Evolutionary conservation across 2,888 invertebrate species (phyloP).

Genomic region (Dinocampus coccinellae): DNA sequence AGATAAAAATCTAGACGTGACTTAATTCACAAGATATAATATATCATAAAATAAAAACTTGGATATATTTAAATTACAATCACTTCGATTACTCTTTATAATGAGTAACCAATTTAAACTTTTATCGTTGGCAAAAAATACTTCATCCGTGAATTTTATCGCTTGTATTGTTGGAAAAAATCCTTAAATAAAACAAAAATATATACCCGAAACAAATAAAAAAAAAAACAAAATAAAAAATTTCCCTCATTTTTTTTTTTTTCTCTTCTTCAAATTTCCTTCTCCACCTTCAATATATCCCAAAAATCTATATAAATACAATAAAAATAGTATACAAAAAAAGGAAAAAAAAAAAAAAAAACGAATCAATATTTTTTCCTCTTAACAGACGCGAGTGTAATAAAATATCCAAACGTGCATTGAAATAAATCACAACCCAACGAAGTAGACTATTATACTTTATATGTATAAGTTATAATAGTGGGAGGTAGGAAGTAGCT

Average conservation of each 20-base stretch:
- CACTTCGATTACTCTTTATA: neutral
- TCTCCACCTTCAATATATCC: too few species aligned
- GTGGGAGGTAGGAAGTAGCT: conserved; percentile 3
- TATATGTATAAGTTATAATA: neutral
- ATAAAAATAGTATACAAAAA: too few species aligned
- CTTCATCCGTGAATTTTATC: neutral
- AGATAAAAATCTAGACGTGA: too few species aligned
- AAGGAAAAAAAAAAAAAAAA: too few species aligned
- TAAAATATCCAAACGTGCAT: neutral
- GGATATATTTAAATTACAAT: neutral
- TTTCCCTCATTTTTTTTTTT: too few species aligned
- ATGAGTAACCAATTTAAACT: conserved; percentile 1
- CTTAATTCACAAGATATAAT: too few species aligned
- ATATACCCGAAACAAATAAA: neutral
- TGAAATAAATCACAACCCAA: conserved; percentile 21
- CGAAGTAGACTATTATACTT: neutral
- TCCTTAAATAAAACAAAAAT: neutral
- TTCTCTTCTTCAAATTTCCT: too few species aligned
- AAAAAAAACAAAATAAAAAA: neutral
- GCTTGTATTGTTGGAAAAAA: neutral
- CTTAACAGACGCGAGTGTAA: neutral
- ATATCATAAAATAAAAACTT: neutral
- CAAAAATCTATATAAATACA: too few species aligned
- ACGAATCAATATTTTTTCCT: neutral
- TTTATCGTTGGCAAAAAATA: neutral